A percentile compares a stretch with the other conserved stretches of the same genome.
Conservation (phyloP, 2,113 vertebrate species). For the Brienomyrus longianalis region DNA sequence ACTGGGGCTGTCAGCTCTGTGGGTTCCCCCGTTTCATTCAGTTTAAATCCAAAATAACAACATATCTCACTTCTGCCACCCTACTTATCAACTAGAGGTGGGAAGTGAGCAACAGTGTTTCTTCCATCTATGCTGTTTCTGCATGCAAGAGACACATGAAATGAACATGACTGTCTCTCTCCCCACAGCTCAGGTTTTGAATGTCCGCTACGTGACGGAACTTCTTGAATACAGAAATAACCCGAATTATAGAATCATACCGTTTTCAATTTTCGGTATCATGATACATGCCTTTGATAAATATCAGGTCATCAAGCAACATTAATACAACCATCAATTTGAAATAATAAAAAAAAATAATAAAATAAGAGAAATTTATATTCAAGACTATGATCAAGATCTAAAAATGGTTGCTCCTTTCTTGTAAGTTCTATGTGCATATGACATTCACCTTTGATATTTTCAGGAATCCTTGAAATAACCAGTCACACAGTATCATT, state of each 20-base stretch:
- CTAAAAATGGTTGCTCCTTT: neutral
- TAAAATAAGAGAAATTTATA: neutral
- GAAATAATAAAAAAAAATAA: neutral
- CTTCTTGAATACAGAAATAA: neutral
- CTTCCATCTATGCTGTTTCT: neutral
- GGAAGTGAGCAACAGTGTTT: neutral
- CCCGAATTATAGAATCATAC: neutral
- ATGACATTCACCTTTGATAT: slow-evolving; percentile 1
- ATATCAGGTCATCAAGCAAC: neutral
- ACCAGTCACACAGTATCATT: neutral
- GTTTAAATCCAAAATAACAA: neutral
- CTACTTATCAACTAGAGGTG: neutral
- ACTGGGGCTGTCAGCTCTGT: neutral
- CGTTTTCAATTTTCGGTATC: neutral
- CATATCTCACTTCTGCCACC: neutral
- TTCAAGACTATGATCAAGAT: neutral
- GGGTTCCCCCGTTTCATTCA: neutral
- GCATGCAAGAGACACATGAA: neutral
- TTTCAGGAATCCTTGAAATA: neutral
- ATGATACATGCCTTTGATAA: neutral
- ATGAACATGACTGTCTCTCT: neutral
- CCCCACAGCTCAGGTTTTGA: neutral
- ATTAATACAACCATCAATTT: neutral
- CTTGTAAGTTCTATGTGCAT: neutral
- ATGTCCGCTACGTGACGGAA: neutral